Evolutionary conservation across 2,113 vertebrate genomes (phyloP), one percentile per base, ranked within the genome.

Genomic region (Salvelinus fontinalis): DNA sequence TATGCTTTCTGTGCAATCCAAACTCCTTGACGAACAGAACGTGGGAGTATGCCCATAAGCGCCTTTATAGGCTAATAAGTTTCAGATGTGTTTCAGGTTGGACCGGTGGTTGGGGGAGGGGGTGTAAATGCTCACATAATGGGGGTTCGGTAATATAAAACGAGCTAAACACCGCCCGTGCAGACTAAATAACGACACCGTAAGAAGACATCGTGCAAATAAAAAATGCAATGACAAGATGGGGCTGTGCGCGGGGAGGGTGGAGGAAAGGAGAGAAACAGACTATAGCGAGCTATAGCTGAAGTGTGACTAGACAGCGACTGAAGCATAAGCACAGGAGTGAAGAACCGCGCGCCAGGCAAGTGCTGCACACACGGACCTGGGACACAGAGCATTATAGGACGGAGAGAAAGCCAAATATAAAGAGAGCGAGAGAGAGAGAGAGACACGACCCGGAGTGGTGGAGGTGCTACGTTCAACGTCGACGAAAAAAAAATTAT

Each of bases 71-170:
- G 39, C 9, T 44, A 91, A 93, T 91, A 92, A 94, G 86, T 94
- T 93, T 93, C 89, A 93, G 91, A 90, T 92, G 88, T 92, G 90
- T 87, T 54, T 92, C 82, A 89, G 92, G 91, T 93, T 92, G 85
- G 87, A 87, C 86, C 70, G 39, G 76, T 54, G 49, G 67, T 64
- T 72, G 77, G 83, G 86, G 83, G 84, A 82, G 75, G 81, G 64
- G 78, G 80, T 89, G 88, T 86, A 89, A 88, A 91, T 89, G 92
- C 81, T 90, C 88, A 44, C 39, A 78, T 84, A 83, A 90, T 89
- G 89, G 88, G 88, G 89, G 87, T 92, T 92, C 85, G 90, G 86
- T 89, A 87, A 91, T 93, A 90, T 88, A 89, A 93, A 87, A 92
- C 86, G 89, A 86, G 80, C 87, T 88, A 90, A 91, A 93, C 78